Conservation (phyloP, 1,140 invertebrate species). For the Plodia interpunctella region DNA sequence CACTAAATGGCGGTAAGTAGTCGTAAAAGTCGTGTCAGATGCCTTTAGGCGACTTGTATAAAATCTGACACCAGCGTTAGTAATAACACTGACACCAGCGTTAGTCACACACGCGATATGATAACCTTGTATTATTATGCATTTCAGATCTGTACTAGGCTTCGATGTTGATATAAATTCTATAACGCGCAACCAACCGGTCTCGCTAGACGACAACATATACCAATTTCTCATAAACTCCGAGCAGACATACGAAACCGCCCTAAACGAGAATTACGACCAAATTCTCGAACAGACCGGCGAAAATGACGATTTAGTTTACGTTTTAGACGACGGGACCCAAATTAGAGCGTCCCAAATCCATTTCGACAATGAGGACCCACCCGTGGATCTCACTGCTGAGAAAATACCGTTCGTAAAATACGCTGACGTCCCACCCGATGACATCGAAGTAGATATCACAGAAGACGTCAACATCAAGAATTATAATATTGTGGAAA, state of each 20-base stretch:
- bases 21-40: too few relatives aligned
- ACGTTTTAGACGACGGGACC: constrained; percentile 61
- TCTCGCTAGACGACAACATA: constrained; percentile 54
- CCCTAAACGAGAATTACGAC: constrained; percentile 28
- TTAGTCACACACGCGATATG: too few relatives aligned
- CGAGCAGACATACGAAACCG: constrained; percentile 33
- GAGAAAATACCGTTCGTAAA: constrained; percentile 63
- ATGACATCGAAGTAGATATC: constrained; percentile 28
- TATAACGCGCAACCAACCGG: constrained; percentile 54
- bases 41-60: too few relatives aligned
- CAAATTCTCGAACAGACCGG: constrained; percentile 29
- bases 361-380: constrained; percentile 68
- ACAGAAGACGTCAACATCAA: constrained; percentile 30
- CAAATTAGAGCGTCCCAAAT: constrained; percentile 67
- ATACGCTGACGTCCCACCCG: constrained; percentile 36
- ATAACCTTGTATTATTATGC: too few relatives aligned
- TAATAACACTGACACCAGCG: too few relatives aligned
- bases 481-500: constrained; percentile 51
- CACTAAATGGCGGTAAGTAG: too few relatives aligned
- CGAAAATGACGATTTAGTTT: constrained; percentile 42
- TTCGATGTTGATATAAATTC: constrained; percentile 62
- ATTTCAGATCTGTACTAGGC: constrained; percentile 55
- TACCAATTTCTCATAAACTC: constrained; percentile 54
- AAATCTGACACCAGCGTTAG: too few relatives aligned
- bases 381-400: constrained; percentile 45